phyloP scores from a whole-genome alignment of 1,140 invertebrate genomes.

The Holcopasites calliopsidis region DNA sequence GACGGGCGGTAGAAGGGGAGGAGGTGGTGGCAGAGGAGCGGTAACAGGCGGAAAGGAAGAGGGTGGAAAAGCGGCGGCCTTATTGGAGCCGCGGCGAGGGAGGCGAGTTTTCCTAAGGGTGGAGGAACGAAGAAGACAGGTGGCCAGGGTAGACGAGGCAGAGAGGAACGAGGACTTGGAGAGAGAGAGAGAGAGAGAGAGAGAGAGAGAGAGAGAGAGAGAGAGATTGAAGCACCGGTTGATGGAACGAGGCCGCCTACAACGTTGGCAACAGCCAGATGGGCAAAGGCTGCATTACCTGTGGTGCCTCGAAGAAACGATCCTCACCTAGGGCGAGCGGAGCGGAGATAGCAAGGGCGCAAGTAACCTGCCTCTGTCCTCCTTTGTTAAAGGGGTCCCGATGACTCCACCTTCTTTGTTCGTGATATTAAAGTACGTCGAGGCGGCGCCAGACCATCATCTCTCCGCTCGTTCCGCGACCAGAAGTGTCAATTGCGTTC shows the following conservation, averaged over 20 bases:
- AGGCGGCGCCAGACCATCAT: conserved; percentile 40
- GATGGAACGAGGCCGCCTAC: conserved; percentile 76
- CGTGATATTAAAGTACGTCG: conserved; percentile 65
- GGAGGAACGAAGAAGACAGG: conserved; percentile 48
- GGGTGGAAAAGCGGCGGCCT: conserved; percentile 67
- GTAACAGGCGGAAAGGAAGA: conserved; percentile 54
- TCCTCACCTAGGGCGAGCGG: conserved; percentile 35
- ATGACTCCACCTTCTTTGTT: conserved; percentile 64
- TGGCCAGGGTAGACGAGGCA: conserved; percentile 36
- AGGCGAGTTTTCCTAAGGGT: conserved; percentile 75
- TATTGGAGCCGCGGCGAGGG: conserved; percentile 73
- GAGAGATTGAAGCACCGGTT: conserved; percentile 56
- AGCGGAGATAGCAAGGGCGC: conserved; percentile 15
- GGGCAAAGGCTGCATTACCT: conserved; percentile 74
- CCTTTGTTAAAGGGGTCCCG: conserved; percentile 63
- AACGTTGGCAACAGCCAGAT: conserved; percentile 75
- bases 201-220: conserved; percentile 36
- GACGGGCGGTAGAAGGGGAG: conserved; percentile 35
- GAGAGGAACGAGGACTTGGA: conserved; percentile 32
- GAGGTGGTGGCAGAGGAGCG: conserved; percentile 16
- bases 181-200: conserved; percentile 50
- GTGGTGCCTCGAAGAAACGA: conserved; percentile 67
- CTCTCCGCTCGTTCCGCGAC: conserved; percentile 12
- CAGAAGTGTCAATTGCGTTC: conserved; percentile 64
- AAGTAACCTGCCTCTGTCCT: conserved; percentile 52